Base-by-base conservation (phyloP, 2,113 vertebrate species). In the Plotosus lineatus region DNA sequence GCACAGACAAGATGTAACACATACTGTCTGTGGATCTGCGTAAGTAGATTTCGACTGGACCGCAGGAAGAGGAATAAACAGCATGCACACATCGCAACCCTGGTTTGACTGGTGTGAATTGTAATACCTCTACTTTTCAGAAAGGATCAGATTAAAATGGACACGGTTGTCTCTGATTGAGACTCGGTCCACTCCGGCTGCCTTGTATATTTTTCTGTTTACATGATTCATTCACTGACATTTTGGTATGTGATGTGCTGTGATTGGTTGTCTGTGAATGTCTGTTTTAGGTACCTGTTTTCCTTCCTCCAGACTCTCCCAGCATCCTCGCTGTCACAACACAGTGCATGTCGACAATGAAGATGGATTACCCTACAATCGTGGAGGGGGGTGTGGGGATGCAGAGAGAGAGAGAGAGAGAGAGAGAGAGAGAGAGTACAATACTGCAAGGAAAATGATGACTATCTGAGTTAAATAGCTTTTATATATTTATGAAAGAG, bases 271-370 rank as follows among this genome's bases (percentile, higher is more conserved):
- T 90, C 90, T 89, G 85, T 83, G 83, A 86, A 89, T 86, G 89
- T 90, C 86, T 65, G 71, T 80, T 78, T 75, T 81, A 86, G 85
- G 86, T 82, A 73, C 86, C 88, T 90, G 90, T 88, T 90, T 92
- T 90, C 90, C 89, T 90, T 91, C 90, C 87, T 87, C 83, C 83
- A 73, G 85, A 72, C 88, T 90, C 89, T 81, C 85, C 90, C 89
- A 81, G 88, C 90, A 90, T 87, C 88, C 80, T 83, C 65, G 81
- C 91, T 93, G 91, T 93, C 93, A 93, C 92, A 93, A 93, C 92
- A 93, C 87, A 81, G 87, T 86, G 87, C 89, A 88, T 65, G 83
- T 91, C 90, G 74, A 79, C 86, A 90, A 93, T 93, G 90, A 92
- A 93, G 92, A 94, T 88, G 88, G 90, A 93, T 93, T 87, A 91